Conservation (phyloP, 2,113 vertebrate genomes). For the Ictalurus punctatus region DNA sequence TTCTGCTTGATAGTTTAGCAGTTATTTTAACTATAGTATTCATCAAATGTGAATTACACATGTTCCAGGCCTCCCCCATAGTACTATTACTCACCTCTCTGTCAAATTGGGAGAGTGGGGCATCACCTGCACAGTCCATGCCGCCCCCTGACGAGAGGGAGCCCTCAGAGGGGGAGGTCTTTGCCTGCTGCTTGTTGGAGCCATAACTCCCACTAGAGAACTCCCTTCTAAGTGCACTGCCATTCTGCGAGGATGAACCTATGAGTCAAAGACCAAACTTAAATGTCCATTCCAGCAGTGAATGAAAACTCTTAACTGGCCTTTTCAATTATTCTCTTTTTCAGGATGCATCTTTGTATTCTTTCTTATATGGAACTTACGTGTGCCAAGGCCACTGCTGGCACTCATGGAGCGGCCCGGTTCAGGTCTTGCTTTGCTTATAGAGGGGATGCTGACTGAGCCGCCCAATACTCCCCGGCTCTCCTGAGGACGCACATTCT, state of each 20-base stretch:
- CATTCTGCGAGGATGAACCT: conserved; percentile 93
- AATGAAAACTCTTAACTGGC: background rate
- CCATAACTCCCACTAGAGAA: conserved; percentile 89
- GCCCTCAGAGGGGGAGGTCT: conserved; percentile 93
- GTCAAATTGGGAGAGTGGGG: conserved; percentile 89
- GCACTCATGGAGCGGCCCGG: conserved; percentile 97
- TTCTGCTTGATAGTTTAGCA: background rate
- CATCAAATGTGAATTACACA: background rate
- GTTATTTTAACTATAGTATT: background rate
- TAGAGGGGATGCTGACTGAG: conserved; percentile 95
- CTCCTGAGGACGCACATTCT: conserved; percentile 94
- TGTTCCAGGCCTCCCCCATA: background rate
- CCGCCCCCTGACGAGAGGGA: conserved; percentile 94
- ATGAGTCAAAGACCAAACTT: conserved; percentile 16
- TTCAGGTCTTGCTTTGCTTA: conserved; percentile 89
- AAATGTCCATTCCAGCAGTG: background rate
- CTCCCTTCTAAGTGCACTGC: conserved; percentile 88
- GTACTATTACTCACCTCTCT: conserved; percentile 81
- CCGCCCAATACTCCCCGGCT: conserved; percentile 89
- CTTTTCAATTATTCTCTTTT: background rate
- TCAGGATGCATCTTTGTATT: background rate
- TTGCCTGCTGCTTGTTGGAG: conserved; percentile 81
- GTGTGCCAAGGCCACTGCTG: conserved; percentile 90
- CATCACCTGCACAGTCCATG: conserved; percentile 85
- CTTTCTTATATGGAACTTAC: conserved; percentile 74